These are phyloP conservation scores for Cheilosia vulpina DNA, from an alignment of 2,888 invertebrate species.

Conservation along the genomic window DNA sequence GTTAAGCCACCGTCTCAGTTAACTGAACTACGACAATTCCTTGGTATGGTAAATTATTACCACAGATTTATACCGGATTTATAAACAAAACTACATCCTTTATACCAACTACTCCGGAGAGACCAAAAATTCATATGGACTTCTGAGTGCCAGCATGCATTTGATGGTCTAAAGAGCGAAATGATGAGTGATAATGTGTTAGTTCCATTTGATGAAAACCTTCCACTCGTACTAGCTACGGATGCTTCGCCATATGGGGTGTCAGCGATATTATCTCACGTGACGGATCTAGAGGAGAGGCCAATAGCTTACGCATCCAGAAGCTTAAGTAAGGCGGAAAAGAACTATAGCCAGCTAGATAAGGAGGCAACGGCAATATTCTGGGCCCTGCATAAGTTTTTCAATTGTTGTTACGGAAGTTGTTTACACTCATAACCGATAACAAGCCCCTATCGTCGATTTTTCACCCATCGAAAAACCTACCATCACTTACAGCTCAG, in stretches of 20 bases:
- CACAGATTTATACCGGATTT: conserved; percentile 15
- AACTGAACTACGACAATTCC: conserved; percentile 6
- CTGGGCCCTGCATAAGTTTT: conserved; percentile 56
- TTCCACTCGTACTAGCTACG: neutral
- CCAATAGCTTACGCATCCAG: conserved; percentile 71
- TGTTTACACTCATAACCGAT: conserved; percentile 62
- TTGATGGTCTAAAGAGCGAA: neutral
- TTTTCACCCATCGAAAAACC: conserved; percentile 64
- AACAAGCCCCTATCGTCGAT: conserved; percentile 58
- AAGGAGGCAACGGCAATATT: conserved; percentile 66
- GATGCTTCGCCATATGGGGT: neutral
- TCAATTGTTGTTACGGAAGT: conserved; percentile 59
- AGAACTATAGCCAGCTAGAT: conserved; percentile 68
- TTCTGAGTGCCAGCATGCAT: neutral
- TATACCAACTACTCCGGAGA: too few species aligned
- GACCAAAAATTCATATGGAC: too few species aligned
- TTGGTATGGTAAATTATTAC: conserved; percentile 51
- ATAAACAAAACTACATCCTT: too few species aligned
- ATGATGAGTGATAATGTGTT: neutral
- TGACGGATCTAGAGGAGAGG: conserved; percentile 29
- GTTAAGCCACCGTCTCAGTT: too few species aligned
- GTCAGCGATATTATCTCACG: conserved; percentile 27
- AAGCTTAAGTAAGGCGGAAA: conserved; percentile 55
- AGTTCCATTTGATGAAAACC: too few species aligned
- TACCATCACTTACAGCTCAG: conserved; percentile 64